These are phyloP conservation scores for Chiloscyllium punctatum DNA, from an alignment of 2,797 vertebrate genomes.

Conservation along the genomic window DNA sequence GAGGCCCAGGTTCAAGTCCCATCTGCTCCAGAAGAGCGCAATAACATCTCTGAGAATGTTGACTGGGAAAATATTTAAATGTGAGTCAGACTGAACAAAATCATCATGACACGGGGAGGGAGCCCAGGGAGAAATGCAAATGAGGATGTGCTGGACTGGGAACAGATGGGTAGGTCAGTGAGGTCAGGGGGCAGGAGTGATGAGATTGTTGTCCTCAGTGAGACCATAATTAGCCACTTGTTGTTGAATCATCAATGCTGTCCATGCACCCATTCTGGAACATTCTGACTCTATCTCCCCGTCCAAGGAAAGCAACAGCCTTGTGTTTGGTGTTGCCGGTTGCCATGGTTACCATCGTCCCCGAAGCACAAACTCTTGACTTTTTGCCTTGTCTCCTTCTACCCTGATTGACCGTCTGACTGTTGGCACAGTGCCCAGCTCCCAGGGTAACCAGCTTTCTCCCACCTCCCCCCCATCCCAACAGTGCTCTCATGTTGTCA, in stretches of 20 bases:
- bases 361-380: neutral
- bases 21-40: no score
- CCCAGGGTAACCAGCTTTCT: neutral
- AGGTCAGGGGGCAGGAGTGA: neutral
- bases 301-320: neutral
- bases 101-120: neutral
- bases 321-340: neutral
- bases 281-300: neutral
- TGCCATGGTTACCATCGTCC: neutral
- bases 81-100: no score
- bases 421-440: neutral
- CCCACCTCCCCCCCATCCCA: neutral
- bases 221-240: neutral
- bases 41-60: no score
- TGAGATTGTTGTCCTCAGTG: neutral
- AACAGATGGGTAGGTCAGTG: neutral
- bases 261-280: neutral
- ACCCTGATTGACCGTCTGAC: neutral
- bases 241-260: neutral
- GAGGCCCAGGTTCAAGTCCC: no score
- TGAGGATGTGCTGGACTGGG: neutral
- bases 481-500: neutral
- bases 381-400: neutral
- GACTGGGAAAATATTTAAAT: no score
- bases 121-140: neutral